Evolutionary conservation across 1,140 invertebrate genomes (phyloP).

Genomic region (Heliconius eleuchia): DNA sequence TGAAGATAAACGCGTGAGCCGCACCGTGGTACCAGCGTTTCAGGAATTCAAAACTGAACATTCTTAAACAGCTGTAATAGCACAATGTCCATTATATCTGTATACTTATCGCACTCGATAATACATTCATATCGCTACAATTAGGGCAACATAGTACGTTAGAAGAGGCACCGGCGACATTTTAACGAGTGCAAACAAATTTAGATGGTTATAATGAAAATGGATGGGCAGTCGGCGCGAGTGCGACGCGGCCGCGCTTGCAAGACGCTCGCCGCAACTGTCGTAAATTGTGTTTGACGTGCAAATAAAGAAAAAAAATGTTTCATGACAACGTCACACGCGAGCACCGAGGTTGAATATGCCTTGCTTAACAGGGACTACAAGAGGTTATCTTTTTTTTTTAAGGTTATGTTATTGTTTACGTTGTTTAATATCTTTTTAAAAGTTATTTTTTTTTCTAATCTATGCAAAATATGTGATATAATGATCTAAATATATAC

Average conservation of each 20-base stretch:
- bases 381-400: slow-evolving; percentile 23
- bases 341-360: slow-evolving; percentile 58
- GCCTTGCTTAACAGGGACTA: slow-evolving; percentile 14
- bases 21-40: slow-evolving; percentile 74
- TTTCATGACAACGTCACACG: slow-evolving; percentile 69
- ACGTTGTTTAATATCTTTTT: background rate
- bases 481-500: background rate
- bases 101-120: slow-evolving; percentile 62
- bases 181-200: slow-evolving; percentile 36
- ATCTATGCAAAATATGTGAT: background rate
- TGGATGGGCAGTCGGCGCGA: slow-evolving; percentile 33
- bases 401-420: slow-evolving; percentile 17
- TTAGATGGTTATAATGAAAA: slow-evolving; percentile 47
- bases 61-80: slow-evolving; percentile 55
- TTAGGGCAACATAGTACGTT: slow-evolving; percentile 34
- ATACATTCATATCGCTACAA: slow-evolving; percentile 50
- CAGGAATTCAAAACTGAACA: slow-evolving; percentile 76
- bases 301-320: slow-evolving; percentile 74
- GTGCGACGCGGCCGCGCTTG: slow-evolving; percentile 54
- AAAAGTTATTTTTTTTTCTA: background rate
- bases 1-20: slow-evolving; percentile 34
- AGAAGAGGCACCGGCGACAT: slow-evolving; percentile 19
- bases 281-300: slow-evolving; percentile 57
- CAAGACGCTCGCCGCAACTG: slow-evolving; percentile 54
- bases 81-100: slow-evolving; percentile 58